Percentiles rank a stretch among this genome's conserved stretches.
Conservation (phyloP, 2,113 vertebrate genomes). For the Mesembrinibis cayennensis region DNA sequence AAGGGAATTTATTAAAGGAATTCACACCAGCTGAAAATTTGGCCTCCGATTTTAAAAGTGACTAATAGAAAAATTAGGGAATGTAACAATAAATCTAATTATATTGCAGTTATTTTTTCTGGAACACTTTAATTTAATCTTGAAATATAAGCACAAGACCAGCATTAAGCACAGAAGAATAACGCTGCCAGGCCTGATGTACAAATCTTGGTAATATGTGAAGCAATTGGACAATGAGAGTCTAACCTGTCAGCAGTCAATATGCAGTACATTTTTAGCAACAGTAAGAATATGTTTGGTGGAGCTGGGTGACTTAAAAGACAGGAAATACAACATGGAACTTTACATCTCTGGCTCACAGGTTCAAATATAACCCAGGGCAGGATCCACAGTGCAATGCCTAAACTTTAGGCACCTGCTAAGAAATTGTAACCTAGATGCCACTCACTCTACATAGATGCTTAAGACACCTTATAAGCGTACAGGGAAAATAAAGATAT, state of each 20-base stretch:
- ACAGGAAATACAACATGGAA: background rate
- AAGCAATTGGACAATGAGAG: background rate
- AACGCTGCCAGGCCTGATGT: background rate
- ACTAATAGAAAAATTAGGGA: slow-evolving; percentile 5
- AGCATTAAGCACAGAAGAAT: background rate
- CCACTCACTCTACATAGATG: background rate
- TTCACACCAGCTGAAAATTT: background rate
- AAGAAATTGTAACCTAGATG: background rate
- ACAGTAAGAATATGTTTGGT: background rate
- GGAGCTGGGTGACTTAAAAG: background rate
- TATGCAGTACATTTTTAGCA: background rate
- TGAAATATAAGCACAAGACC: background rate
- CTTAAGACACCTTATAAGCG: background rate
- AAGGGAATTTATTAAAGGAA: background rate
- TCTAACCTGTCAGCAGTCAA: slow-evolving; percentile 2
- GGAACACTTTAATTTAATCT: background rate
- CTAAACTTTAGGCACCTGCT: background rate
- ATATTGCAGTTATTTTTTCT: background rate
- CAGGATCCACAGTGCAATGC: background rate
- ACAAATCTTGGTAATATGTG: background rate
- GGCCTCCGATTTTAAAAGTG: background rate
- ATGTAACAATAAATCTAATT: background rate
- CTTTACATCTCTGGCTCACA: background rate
- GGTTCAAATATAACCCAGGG: background rate
- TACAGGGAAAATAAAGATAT: background rate